Conservation (phyloP, 2,797 vertebrate genomes). For the Myotis myotis region DNA sequence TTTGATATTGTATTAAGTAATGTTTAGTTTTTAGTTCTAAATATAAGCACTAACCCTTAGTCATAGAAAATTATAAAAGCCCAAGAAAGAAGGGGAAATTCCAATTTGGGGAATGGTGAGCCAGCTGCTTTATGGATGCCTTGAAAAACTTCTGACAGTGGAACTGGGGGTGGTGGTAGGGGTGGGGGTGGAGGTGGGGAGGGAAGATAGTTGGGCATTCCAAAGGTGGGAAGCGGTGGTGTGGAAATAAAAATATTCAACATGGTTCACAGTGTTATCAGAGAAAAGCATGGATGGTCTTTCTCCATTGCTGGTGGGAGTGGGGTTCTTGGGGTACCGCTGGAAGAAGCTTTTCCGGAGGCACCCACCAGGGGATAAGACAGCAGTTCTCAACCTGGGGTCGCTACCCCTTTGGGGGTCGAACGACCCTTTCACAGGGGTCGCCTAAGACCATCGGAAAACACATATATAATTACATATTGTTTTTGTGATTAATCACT, state of each 20-base stretch:
- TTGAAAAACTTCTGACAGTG: background rate
- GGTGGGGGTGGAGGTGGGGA: no score
- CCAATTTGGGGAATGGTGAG: background rate
- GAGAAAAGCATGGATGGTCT: background rate
- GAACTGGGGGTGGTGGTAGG: background rate
- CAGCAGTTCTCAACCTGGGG: no score
- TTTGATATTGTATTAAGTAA: background rate
- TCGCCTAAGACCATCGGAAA: no score
- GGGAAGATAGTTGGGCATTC: background rate
- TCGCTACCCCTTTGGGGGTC: no score
- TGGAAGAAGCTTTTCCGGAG: background rate
- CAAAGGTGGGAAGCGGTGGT: background rate
- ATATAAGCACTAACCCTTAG: background rate
- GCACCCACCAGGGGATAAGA: background rate
- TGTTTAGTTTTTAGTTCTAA: slow-evolving; percentile 29
- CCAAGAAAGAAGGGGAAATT: slow-evolving; percentile 7
- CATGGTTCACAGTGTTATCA: background rate
- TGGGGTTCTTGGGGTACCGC: background rate
- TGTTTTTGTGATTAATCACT: no score
- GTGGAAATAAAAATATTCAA: background rate
- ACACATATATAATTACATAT: no score
- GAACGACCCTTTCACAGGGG: no score
- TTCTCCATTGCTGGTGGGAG: background rate
- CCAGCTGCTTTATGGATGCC: background rate
- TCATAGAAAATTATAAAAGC: slow-evolving; percentile 32